Base-by-base conservation (phyloP, 2,113 vertebrate genomes). In the Nansenia antarctica region DNA sequence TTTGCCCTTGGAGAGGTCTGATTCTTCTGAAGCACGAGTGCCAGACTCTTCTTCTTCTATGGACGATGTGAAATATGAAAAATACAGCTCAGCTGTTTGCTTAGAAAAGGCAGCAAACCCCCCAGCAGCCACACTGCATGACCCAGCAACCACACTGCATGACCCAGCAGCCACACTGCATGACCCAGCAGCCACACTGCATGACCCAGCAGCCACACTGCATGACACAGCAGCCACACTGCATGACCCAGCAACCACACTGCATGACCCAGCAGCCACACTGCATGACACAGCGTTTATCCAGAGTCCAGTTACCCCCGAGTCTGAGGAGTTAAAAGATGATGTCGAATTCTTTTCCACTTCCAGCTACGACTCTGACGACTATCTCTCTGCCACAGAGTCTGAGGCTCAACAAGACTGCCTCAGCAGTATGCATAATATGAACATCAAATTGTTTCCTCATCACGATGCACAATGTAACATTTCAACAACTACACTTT, bases 341-440 rank as follows among this genome's bases (percentile, higher is more conserved):
- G 9, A 22, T 0, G 76, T 14, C 2, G 82, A 87, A 24, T 70
- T 79, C 58, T 45, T 76, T 61, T 80, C 82, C 24, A 2, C 22
- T 62, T 57, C 67, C 69, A 80, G 77, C 54, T 83, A 66, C n/a
- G 81, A 83, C 53, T 87, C 86, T 53, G 83, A 88, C 67, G 72
- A 12, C 18, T 82, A 81, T 45, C 60, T 83, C 12, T 87, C 86
- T 42, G 85, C 82, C 39, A 9, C 59, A 18, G 80, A 85, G 57
- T 79, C 79, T 20, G 1, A 45, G 15, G 77, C 30, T 63, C 64
- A 64, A 42, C 45, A 34, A 55, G n/a, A n/a, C n/a, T n/a, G n/a
- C n/a, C n/a, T n/a, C n/a, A n/a, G n/a, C n/a, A n/a, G n/a, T n/a
- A n/a, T n/a, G n/a, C n/a, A n/a, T n/a, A n/a, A n/a, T n/a, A n/a